Base-by-base conservation (phyloP, 30 jellyfish, hydroid and myxozoan genomes). In the Aurelia sp. region DNA sequence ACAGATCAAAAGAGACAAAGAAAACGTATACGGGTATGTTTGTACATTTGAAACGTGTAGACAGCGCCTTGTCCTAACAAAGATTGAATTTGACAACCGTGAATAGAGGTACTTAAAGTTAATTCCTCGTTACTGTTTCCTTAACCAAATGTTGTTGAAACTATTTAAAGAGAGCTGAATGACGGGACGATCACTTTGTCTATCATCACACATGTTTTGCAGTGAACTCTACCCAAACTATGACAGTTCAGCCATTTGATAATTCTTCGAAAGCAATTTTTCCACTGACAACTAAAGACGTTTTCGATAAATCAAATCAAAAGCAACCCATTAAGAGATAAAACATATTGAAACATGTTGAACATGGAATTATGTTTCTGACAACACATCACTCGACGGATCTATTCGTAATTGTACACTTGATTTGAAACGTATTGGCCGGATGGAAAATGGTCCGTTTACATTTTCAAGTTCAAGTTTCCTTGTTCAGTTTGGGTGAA, bases 1-100 rank as follows among this genome's bases (percentile, higher is more conserved):
- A 22, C 97, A 89, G 88, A 89, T 89, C 93, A 89, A 89, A 51
- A 80, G 86, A 73, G 97, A 89, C 91, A 89, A 89, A 89, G 97
- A 89, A 64, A 85, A 74, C n/a, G 37, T 89, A 37, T 89, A 89
- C 92, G 94, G 97, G 97, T 89, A 89, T 79, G 77, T 71, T 79
- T 40, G 74, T 40, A 65, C 77, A 66, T 76, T 50, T 57, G 62
- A 31, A 66, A 78, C 61, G 96, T 87, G 96, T 78, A 87, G 96
- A 87, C 96, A 87, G 92, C 88, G 90, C 61, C 85, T 66, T 86
- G 85, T 73, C 90, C 96, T 77, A 86, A 86, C 91, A 87, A 79
- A 87, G 96, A 78, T 71, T 79, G 53, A 85, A 41, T 71, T 74
- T 87, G 96, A 87, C 96, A 87, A 88, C 85, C 86, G 91, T 88